phyloP scores from a whole-genome alignment of 2,797 vertebrate genomes.

The Gallinago solitaria region DNA sequence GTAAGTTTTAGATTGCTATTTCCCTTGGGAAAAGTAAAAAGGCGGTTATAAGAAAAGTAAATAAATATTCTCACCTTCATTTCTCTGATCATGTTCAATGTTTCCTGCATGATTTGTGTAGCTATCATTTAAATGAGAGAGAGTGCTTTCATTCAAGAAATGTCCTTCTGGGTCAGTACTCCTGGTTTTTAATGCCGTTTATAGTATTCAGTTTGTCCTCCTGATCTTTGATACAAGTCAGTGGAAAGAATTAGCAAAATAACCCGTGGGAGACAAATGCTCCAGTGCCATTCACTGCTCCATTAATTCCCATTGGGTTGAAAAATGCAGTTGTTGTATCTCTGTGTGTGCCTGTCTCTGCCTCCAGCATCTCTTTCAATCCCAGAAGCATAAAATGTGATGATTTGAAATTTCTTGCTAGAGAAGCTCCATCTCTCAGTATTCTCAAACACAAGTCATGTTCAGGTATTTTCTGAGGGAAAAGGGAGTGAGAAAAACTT shows the following conservation, averaged over 20 bases:
- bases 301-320: neutral
- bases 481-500: neutral
- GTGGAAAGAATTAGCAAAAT: neutral
- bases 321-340: neutral
- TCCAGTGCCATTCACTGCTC: neutral
- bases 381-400: neutral
- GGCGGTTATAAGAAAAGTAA: neutral
- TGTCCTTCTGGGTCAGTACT: neutral
- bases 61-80: neutral
- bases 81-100: neutral
- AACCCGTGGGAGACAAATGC: neutral
- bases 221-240: neutral
- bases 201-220: neutral
- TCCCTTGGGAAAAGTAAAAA: neutral
- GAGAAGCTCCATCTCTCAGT: neutral
- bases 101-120: neutral
- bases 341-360: fast-evolving
- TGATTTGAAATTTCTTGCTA: neutral
- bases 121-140: neutral
- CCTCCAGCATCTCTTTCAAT: neutral
- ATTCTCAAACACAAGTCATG: neutral
- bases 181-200: neutral
- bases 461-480: neutral
- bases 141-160: neutral
- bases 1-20: neutral